Evolutionary conservation across 2,888 invertebrate species (phyloP).

Genomic region (Caenorhabditis sp.): DNA sequence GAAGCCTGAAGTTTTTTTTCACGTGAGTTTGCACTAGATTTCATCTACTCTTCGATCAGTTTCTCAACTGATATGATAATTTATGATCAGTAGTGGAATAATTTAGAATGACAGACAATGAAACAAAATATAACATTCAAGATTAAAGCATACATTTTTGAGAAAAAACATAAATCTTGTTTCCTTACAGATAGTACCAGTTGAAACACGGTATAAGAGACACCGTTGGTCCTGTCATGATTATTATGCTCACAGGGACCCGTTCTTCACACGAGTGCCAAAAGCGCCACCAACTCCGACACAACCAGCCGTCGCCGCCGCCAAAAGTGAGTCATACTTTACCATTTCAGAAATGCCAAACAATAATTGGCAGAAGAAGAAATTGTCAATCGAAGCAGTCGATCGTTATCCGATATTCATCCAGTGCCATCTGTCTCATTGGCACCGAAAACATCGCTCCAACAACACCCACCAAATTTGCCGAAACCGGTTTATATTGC

Average conservation of each 20-base stretch:
- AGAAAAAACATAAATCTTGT: too few species aligned
- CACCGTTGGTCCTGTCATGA: slow-evolving; percentile 62
- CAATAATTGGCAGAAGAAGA: slow-evolving; percentile 28
- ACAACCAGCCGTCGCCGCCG: slow-evolving; percentile 4
- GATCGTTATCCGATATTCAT: slow-evolving; percentile 35
- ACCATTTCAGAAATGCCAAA: neutral
- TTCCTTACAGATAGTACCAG: slow-evolving; percentile 60
- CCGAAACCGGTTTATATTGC: slow-evolving; percentile 32
- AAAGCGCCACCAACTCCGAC: slow-evolving; percentile 18
- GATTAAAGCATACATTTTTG: too few species aligned
- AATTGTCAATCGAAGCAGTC: slow-evolving; percentile 31
- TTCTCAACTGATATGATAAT: too few species aligned
- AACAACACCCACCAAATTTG: slow-evolving; percentile 14
- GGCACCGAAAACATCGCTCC: slow-evolving; percentile 7
- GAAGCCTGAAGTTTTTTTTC: too few species aligned
- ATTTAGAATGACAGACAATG: too few species aligned
- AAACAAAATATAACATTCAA: too few species aligned
- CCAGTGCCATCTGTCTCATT: slow-evolving; percentile 14
- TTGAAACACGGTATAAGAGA: slow-evolving; percentile 62
- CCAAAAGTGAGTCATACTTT: slow-evolving; percentile 23
- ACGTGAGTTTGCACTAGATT: too few species aligned
- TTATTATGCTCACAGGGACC: slow-evolving; percentile 55
- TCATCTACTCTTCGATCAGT: too few species aligned
- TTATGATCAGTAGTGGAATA: too few species aligned
- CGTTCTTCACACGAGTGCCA: slow-evolving; percentile 34